Conservation (phyloP, 2,113 vertebrate genomes). For the Beaufortia kweichowensis region DNA sequence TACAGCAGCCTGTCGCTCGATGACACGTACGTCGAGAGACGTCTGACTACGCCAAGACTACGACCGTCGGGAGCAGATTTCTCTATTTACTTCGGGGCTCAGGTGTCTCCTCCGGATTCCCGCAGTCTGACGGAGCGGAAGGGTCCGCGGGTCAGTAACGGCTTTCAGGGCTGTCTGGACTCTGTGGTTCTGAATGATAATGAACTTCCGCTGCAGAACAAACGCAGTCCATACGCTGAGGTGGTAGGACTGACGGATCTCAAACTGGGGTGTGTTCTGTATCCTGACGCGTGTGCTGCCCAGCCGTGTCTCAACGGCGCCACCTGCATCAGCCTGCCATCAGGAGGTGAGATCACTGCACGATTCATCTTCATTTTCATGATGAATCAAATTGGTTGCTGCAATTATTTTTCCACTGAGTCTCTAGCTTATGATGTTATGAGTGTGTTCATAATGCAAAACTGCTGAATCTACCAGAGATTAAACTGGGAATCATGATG, state of each 20-base stretch:
- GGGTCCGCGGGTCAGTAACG: conserved; percentile 78
- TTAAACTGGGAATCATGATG: neutral
- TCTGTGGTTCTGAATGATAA: conserved; percentile 87
- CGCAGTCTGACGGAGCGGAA: conserved; percentile 81
- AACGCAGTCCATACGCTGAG: conserved; percentile 88
- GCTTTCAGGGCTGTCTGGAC: conserved; percentile 97
- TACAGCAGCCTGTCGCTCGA: conserved; percentile 92
- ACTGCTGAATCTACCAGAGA: neutral
- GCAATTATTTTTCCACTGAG: conserved; percentile 11
- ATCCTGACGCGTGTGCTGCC: conserved; percentile 86
- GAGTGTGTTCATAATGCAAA: conserved; percentile 20
- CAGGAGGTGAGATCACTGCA: conserved; percentile 79
- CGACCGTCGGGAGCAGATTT: conserved; percentile 80
- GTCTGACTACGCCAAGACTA: conserved; percentile 79
- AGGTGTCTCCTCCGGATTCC: conserved; percentile 79
- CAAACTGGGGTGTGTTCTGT: conserved; percentile 91
- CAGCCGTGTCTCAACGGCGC: conserved; percentile 90
- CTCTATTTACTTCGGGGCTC: conserved; percentile 89
- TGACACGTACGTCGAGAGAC: conserved; percentile 89
- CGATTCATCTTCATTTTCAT: conserved; percentile 14
- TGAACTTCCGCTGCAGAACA: conserved; percentile 92
- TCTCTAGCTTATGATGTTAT: conserved; percentile 17
- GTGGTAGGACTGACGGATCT: conserved; percentile 92
- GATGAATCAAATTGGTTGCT: conserved; percentile 8
- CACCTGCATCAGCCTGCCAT: conserved; percentile 83